phyloP scores from a whole-genome alignment of 2,888 invertebrate genomes.

The Norana najaformis region DNA sequence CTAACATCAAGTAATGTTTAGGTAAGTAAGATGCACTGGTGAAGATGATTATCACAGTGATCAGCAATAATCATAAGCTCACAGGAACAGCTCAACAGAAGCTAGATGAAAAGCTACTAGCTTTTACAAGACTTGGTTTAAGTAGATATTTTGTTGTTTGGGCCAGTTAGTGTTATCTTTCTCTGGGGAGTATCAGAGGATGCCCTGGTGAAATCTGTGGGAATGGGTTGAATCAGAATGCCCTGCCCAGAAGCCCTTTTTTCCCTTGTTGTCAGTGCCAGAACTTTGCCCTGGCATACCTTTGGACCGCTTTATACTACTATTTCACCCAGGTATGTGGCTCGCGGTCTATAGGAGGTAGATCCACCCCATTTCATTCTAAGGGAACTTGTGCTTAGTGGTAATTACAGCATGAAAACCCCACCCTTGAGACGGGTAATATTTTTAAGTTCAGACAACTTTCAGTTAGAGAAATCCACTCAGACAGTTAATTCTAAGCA shows the following conservation, averaged over 20 bases:
- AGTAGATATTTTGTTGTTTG: background rate
- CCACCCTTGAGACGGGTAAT: background rate
- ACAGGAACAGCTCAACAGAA: background rate
- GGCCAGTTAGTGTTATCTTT: background rate
- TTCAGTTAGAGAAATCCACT: background rate
- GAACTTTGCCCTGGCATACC: background rate
- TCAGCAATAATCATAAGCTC: background rate
- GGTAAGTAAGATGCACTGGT: background rate
- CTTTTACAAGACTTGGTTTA: background rate
- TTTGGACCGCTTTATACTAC: background rate
- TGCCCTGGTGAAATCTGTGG: background rate
- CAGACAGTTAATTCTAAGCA: background rate
- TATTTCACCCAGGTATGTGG: background rate
- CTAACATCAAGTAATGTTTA: background rate
- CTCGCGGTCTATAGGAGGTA: background rate
- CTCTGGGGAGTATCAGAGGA: background rate
- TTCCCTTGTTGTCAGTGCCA: background rate
- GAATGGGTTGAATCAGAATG: background rate
- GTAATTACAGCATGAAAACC: background rate
- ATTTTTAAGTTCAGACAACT: background rate
- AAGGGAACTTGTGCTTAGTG: background rate
- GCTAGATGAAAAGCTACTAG: background rate
- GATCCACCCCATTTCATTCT: background rate
- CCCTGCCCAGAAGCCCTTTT: slow-evolving; percentile 4
- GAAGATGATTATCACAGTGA: background rate